Percentiles rank a stretch among this genome's conserved stretches.
phyloP scores from a whole-genome alignment of 2,888 invertebrate species.

The Mechanitis mazaeus region DNA sequence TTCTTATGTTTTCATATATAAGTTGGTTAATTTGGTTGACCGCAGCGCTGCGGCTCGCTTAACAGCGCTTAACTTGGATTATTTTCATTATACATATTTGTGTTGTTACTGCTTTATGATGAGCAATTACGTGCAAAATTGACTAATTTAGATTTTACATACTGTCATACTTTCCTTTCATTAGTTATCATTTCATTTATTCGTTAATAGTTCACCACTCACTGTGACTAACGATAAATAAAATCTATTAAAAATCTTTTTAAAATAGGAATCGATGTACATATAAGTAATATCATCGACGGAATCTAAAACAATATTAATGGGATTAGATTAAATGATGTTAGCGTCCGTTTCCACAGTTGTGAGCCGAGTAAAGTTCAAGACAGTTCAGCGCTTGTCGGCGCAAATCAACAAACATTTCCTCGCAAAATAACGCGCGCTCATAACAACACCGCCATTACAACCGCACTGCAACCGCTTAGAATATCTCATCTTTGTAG shows the following conservation, averaged over 20 bases:
- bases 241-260: no score
- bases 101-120: neutral
- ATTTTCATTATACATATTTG: neutral
- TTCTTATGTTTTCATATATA: neutral
- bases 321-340: neutral
- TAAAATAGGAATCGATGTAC: no score
- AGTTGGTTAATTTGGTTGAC: neutral
- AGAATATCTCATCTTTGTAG: constrained; percentile 17
- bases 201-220: no score
- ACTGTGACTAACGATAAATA: no score
- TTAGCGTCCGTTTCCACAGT: neutral
- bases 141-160: no score
- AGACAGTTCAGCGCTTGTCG: constrained; percentile 9
- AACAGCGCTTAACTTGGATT: neutral
- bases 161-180: no score
- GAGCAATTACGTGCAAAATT: neutral
- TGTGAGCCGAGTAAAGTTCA: constrained; percentile 7
- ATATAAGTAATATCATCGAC: no score
- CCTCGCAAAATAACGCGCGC: constrained; percentile 5
- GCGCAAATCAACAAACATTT: constrained; percentile 16
- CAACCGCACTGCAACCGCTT: constrained; percentile 10
- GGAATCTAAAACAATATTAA: no score
- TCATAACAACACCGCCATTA: constrained; percentile 7
- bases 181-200: no score
- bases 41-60: constrained; percentile 12